These are phyloP conservation scores for Teleiodes luculella DNA, from an alignment of 2,888 invertebrate species.

Conservation along the genomic window DNA sequence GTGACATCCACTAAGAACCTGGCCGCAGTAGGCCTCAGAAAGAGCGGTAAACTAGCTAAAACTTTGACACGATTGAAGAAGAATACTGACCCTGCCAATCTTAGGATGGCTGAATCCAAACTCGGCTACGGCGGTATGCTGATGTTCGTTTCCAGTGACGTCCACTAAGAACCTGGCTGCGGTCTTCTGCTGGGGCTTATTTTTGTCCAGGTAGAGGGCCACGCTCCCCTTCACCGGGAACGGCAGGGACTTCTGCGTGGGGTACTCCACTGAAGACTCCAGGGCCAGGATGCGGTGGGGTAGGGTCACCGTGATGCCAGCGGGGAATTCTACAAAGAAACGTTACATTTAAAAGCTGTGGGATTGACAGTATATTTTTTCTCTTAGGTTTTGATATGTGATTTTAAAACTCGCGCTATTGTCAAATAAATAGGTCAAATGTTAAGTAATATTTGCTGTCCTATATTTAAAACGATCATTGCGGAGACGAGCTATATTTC, in stretches of 20 bases:
- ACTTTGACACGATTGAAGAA: too few relatives aligned
- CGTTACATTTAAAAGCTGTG: too few relatives aligned
- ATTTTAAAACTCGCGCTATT: too few relatives aligned
- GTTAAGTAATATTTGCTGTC: too few relatives aligned
- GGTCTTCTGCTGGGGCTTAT: slow-evolving; percentile 84
- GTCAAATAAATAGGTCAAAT: too few relatives aligned
- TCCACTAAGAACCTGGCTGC: slow-evolving; percentile 76
- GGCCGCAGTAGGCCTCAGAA: too few relatives aligned
- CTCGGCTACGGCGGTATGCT: slow-evolving; percentile 74
- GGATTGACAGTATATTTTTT: background rate
- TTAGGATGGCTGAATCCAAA: slow-evolving; percentile 83
- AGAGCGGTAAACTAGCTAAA: too few relatives aligned
- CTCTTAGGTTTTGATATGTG: background rate
- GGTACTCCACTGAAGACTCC: slow-evolving; percentile 75
- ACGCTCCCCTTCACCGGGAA: slow-evolving; percentile 82
- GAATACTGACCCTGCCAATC: slow-evolving; percentile 73
- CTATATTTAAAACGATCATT: too few relatives aligned
- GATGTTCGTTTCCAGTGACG: slow-evolving; percentile 63
- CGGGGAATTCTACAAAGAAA: slow-evolving; percentile 46
- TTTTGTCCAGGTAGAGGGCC: slow-evolving; percentile 84
- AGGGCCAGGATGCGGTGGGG: slow-evolving; percentile 83
- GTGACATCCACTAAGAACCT: slow-evolving; percentile 75
- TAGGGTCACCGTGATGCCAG: slow-evolving; percentile 80
- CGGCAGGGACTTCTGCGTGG: slow-evolving; percentile 60
- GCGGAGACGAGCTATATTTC: too few relatives aligned